Base-by-base conservation (phyloP, 2,797 vertebrate genomes). In the Bucorvus abyssinicus region DNA sequence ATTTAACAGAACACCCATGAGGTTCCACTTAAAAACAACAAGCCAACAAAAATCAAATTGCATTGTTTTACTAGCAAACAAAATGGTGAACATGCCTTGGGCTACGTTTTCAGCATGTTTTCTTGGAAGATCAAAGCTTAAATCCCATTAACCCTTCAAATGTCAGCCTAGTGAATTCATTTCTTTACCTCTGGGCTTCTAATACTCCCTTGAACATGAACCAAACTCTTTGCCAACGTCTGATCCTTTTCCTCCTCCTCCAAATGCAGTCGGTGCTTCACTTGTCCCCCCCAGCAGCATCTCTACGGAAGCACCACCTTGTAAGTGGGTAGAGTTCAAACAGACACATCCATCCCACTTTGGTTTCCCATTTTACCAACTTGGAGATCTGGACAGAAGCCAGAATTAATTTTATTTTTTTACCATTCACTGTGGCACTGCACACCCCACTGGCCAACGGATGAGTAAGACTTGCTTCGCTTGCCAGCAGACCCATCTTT, bases 11-110 rank as follows among this genome's bases (percentile, higher is more conserved):
- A 96, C 95, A 96, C 96, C 97, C 97, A 97, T 96, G 96, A 98
- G 97, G 96, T 98, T 97, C 95, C 96, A 97, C 94, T 98, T 97
- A 98, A 97, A 97, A 93, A 96, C 94, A 97, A 97, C 97, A 97
- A 97, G 94, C 94, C 94, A 93, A 97, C 96, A 95, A 97, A 96
- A 97, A 97, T 97, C 96, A 96, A 97, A 97, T 97, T 97, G 93
- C 95, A 97, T 97, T 97, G 96, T 97, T 98, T 97, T 97, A 97
- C 96, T 96, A 95, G 97, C 95, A 97, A 97, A 95, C 96, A 94
- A 97, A 97, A 97, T 97, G 97, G 97, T 97, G 97, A 97, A 91
- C 95, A 18, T 34, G 97, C 97, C 97, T 87, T 94, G 92, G 97
- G 97, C 97, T 93, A 97, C 88, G 71, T 96, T 97, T 97, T 94